Evolutionary conservation across 2,113 vertebrate genomes (phyloP), one percentile per base, ranked within the genome.

Genomic region (Coracopsis vasa): DNA sequence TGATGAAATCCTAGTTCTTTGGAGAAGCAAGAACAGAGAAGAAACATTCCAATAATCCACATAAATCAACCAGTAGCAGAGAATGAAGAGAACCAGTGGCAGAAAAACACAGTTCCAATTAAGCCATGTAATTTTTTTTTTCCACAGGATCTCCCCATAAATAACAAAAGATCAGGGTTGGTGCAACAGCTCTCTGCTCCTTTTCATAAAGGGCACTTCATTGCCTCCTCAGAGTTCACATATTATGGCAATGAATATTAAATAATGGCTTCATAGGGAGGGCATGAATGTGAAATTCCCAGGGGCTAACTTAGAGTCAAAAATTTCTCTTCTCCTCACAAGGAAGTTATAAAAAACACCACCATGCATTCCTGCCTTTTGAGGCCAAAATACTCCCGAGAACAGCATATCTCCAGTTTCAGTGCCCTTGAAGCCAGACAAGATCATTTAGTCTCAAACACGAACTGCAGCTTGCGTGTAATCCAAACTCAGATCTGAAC

Each of bases 81-180:
- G 65, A 93, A 74, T 20, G 45, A 91, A 80, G 67, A 66, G 29
- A 83, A 42, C 9, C 75, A 42, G 62, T 74, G 65, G 88, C 60
- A 94, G 51, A 96, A 94, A 88, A 92, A 81, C 42, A 78, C 54
- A 86, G 84, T 87, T 91, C 65, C 45, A 91, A 78, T 94, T 91
- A 88, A 95, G 42, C 23, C 54, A 80, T 9, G 0, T 51, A 19
- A 16, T 13, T 25, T 51, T 42, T 71, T 72, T 78, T 61, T 84
- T 24, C 29, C 70, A 80, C 16, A 6, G 58, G n/a, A 73, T 80
- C 48, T 37, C 74, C 54, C 82, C 77, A 66, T 2, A 88, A 77
- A 73, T 86, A 60, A 83, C 19, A 64, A 51, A 50, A 90, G 31
- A 88, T 54, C 19, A 61, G 62, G 31, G 65, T 4, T 94, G 54